Conservation (phyloP, 2,888 invertebrate species). For the Amblyjoppa proteus region DNA sequence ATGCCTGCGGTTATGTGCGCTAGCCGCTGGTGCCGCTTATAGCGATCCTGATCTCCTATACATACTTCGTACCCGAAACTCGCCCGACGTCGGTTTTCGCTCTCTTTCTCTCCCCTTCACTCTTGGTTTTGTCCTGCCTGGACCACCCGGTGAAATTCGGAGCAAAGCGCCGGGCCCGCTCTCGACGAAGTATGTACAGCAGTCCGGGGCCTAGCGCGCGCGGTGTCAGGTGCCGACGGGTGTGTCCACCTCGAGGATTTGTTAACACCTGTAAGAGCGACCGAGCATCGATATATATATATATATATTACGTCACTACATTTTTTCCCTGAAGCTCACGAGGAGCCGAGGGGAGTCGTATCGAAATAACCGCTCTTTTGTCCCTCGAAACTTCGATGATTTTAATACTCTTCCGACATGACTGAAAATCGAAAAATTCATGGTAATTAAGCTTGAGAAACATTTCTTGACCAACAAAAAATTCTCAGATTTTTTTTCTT, state of each 20-base stretch:
- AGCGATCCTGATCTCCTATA: conserved; percentile 13
- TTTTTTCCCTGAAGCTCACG: conserved; percentile 1
- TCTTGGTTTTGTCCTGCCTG: conserved; percentile 37
- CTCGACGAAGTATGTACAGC: conserved; percentile 19
- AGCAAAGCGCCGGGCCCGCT: conserved; percentile 59
- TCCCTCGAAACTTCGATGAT: background rate
- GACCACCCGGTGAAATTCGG: conserved; percentile 70
- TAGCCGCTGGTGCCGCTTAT: conserved; percentile 8
- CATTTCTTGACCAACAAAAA: background rate
- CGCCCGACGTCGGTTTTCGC: conserved; percentile 52
- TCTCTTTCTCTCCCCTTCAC: background rate
- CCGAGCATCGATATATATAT: conserved; percentile 66
- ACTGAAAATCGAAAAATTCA: background rate
- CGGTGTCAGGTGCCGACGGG: conserved; percentile 68
- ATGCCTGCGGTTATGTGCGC: conserved; percentile 26
- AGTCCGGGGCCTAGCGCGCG: conserved; percentile 52
- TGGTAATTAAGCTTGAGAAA: too few species aligned
- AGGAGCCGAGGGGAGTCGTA: background rate
- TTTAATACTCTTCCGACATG: background rate
- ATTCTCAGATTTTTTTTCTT: too few species aligned
- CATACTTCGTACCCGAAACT: conserved; percentile 44
- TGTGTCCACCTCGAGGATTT: conserved; percentile 64
- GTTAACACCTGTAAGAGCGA: conserved; percentile 71
- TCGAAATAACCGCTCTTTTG: conserved; percentile 13
- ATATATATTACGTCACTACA: conserved; percentile 45